phyloP scores from a whole-genome alignment of 2,113 vertebrate species.

The Spea multiplicata region DNA sequence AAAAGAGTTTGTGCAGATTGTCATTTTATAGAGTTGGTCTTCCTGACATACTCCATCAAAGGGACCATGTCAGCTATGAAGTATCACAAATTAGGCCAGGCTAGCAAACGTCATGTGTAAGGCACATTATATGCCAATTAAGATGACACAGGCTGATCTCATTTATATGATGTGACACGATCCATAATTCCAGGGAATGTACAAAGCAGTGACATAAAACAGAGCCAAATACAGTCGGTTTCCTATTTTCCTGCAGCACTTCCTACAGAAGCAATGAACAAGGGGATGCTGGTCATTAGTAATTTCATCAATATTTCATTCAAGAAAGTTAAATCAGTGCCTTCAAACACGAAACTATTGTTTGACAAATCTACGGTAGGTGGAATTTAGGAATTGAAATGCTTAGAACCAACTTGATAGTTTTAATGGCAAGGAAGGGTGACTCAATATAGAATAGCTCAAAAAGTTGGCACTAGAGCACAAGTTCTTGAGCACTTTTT shows the following conservation, averaged over 20 bases:
- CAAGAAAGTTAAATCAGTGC: background rate
- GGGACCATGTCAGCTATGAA: background rate
- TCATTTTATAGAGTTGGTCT: background rate
- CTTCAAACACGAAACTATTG: no score
- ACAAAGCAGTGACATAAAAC: background rate
- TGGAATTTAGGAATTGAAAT: no score
- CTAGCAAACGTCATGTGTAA: background rate
- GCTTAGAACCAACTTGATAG: no score
- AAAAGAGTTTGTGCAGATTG: background rate
- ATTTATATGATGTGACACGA: background rate
- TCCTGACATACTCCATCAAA: background rate
- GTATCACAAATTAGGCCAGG: background rate
- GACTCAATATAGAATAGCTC: no score
- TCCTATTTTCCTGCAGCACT: background rate
- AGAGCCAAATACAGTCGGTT: background rate
- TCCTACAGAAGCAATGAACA: background rate
- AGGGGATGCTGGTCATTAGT: background rate
- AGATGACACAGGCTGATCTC: background rate
- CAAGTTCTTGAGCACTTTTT: no score
- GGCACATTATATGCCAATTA: background rate
- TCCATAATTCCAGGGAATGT: background rate
- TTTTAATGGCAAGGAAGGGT: no score
- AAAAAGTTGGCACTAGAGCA: no score
- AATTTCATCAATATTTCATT: background rate
- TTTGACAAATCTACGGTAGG: no score